A percentile compares a stretch with the other conserved stretches of the same genome.
phyloP scores from a whole-genome alignment of 2,113 vertebrate species.

The Dicerorhinus sumatrensis region DNA sequence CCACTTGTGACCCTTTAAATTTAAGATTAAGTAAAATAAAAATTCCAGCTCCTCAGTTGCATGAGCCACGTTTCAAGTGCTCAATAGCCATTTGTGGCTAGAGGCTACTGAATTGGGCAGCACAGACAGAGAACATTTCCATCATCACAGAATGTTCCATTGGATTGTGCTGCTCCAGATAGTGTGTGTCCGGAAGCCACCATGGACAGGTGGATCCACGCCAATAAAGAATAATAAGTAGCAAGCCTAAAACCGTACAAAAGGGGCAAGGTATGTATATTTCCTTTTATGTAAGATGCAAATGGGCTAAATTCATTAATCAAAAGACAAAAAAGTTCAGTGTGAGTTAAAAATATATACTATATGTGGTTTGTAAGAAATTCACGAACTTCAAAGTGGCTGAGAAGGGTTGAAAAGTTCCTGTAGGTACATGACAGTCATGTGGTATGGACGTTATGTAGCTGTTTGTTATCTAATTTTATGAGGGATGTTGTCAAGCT shows the following conservation, averaged over 20 bases:
- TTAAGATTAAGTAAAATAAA: not conserved
- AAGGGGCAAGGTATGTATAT: not conserved
- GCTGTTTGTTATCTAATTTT: not conserved
- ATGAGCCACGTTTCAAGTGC: not conserved
- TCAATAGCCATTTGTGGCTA: not conserved
- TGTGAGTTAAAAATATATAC: not conserved
- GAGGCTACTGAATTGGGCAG: not conserved
- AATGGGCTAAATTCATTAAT: not conserved
- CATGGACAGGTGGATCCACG: not conserved
- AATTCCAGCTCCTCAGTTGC: not conserved
- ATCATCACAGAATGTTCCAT: not conserved
- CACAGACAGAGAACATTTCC: not conserved
- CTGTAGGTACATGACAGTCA: not conserved
- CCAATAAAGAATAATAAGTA: not conserved
- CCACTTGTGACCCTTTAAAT: not conserved
- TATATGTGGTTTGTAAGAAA: not conserved
- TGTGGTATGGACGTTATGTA: not conserved
- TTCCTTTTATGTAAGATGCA: not conserved
- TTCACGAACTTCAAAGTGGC: accelerated
- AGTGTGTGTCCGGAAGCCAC: not conserved
- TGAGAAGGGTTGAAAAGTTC: not conserved
- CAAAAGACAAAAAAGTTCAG: not conserved
- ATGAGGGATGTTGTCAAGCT: not conserved
- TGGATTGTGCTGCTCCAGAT: not conserved
- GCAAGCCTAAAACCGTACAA: not conserved